Evolutionary conservation across 2,888 invertebrate genomes (phyloP).

Genomic region (Auanema freiburgensis): DNA sequence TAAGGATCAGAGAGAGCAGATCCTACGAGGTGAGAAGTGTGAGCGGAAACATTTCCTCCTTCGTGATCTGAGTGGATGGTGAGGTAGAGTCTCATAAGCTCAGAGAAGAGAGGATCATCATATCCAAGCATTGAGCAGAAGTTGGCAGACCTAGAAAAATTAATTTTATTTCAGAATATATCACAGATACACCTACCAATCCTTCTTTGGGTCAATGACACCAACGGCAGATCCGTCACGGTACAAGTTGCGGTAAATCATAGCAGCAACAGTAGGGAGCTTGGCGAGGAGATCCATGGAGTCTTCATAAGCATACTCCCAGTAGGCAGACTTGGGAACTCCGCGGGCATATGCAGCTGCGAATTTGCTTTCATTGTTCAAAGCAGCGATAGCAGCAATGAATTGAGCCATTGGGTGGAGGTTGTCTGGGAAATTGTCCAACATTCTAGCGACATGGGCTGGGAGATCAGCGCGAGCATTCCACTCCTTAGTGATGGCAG

Average conservation of each 20-base stretch:
- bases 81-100: conserved; percentile 87
- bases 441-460: conserved; percentile 85
- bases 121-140: conserved; percentile 89
- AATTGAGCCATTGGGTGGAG: conserved; percentile 95
- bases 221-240: conserved; percentile 83
- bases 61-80: conserved; percentile 84
- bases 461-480: conserved; percentile 84
- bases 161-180: neutral
- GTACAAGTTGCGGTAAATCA: conserved; percentile 87
- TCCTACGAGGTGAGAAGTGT: conserved; percentile 88
- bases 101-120: conserved; percentile 78
- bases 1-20: conserved; percentile 89
- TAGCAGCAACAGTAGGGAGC: conserved; percentile 87
- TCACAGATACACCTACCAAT: conserved; percentile 72
- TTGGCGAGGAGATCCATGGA: conserved; percentile 92
- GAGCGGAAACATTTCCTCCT: conserved; percentile 85
- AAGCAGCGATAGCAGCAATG: conserved; percentile 81
- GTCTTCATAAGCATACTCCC: conserved; percentile 73
- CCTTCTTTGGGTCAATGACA: conserved; percentile 83
- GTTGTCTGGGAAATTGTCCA: conserved; percentile 85
- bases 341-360: conserved; percentile 86
- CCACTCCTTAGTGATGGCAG: conserved; percentile 80
- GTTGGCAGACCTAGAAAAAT: conserved; percentile 73
- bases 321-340: conserved; percentile 75
- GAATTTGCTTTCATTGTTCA: conserved; percentile 89